These are phyloP conservation scores for Kryptolebias ocellatus DNA, from an alignment of 2,797 vertebrate species.

Conservation along the genomic window DNA sequence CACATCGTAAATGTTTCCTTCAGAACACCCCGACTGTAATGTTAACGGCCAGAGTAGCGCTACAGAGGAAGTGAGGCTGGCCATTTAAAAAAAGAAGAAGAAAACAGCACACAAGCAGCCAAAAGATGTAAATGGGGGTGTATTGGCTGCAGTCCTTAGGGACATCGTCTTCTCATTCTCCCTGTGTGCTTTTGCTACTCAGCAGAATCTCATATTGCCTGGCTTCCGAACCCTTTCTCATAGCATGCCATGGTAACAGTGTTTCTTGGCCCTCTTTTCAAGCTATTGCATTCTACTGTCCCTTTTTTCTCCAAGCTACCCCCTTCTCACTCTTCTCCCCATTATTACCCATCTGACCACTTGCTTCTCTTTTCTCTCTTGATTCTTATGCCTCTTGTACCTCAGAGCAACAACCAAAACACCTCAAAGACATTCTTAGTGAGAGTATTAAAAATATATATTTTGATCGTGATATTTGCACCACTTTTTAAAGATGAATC, in stretches of 20 bases:
- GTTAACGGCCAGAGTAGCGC: constrained; percentile 85
- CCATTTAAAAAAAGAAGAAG: constrained; percentile 41
- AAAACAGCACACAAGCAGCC: constrained; percentile 81
- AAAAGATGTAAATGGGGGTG: constrained; percentile 88
- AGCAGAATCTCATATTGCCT: constrained; percentile 91
- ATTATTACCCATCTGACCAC: constrained; percentile 83
- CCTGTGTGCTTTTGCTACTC: constrained; percentile 89
- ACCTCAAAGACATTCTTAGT: constrained; percentile 66
- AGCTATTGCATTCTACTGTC: constrained; percentile 86
- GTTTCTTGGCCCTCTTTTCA: constrained; percentile 85
- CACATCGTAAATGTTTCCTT: constrained; percentile 81
- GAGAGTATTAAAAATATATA: constrained; percentile 52
- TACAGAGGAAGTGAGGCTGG: constrained; percentile 78
- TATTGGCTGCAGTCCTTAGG: constrained; percentile 86
- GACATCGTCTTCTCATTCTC: constrained; percentile 85
- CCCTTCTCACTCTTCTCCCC: constrained; percentile 79
- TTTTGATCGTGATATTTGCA: constrained; percentile 78
- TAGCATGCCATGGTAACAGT: constrained; percentile 97
- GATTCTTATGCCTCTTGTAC: constrained; percentile 82
- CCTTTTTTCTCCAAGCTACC: constrained; percentile 76
- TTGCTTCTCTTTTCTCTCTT: constrained; percentile 87
- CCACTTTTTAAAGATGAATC: constrained; percentile 73
- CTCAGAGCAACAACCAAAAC: constrained; percentile 73
- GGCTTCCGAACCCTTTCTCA: constrained; percentile 92
- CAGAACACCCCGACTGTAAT: constrained; percentile 82